These are phyloP conservation scores for Drosophila ohnishii DNA, from an alignment of 1,140 invertebrate species.

Conservation along the genomic window DNA sequence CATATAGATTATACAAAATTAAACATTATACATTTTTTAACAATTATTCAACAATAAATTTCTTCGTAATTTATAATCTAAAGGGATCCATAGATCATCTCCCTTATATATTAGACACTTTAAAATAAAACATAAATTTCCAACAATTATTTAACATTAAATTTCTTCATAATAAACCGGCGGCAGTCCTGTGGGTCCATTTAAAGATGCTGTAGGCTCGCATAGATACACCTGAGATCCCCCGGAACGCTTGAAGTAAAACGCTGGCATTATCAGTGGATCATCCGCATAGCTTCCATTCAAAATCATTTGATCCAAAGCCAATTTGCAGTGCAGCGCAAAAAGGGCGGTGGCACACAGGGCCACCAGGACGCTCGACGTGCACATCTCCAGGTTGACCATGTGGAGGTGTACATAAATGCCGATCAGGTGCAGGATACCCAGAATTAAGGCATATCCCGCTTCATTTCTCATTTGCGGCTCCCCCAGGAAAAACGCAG, in stretches of 20 bases:
- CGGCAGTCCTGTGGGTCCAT: neutral
- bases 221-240: neutral
- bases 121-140: neutral
- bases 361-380: neutral
- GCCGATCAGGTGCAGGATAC: neutral
- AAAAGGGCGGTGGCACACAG: neutral
- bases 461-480: neutral
- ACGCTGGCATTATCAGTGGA: neutral
- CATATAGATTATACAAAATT: too few species aligned
- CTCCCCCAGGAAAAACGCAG: fast-evolving
- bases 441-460: neutral
- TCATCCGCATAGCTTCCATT: fast-evolving
- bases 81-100: too few species aligned
- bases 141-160: neutral
- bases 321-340: neutral
- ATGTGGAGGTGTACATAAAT: neutral
- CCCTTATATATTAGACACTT: too few species aligned
- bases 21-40: too few species aligned
- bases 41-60: too few species aligned
- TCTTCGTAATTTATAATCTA: too few species aligned
- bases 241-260: neutral
- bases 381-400: neutral
- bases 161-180: neutral
- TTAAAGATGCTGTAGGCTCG: neutral
- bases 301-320: neutral